Conservation (phyloP, 2,797 vertebrate genomes). For the Lateolabrax maculatus region DNA sequence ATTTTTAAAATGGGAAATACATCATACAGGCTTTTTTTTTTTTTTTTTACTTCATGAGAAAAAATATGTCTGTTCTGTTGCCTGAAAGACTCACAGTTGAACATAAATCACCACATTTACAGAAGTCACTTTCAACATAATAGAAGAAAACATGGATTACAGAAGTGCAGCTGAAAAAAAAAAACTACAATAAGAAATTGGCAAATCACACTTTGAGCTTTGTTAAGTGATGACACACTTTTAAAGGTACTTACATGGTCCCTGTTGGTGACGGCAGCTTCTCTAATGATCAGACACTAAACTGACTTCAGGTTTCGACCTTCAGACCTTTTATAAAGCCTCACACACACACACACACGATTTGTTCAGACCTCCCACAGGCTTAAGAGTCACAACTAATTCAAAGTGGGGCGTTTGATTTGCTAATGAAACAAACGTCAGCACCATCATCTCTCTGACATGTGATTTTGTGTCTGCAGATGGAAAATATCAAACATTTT, state of each 20-base stretch:
- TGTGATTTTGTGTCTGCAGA: conserved; percentile 29
- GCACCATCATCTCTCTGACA: conserved; percentile 44
- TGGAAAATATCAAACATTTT: conserved; percentile 40
- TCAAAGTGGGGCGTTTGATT: conserved; percentile 48
- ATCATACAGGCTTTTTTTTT: background rate
- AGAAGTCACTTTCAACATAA: background rate
- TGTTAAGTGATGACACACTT: background rate
- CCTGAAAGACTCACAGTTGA: background rate
- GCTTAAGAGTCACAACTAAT: conserved; percentile 26
- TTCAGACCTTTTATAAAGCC: conserved; percentile 76
- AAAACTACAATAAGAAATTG: background rate
- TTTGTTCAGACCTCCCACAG: conserved; percentile 40
- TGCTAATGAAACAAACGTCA: conserved; percentile 60
- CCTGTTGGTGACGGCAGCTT: conserved; percentile 48
- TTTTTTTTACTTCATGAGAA: no score
- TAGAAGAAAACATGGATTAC: background rate
- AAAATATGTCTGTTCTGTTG: no score
- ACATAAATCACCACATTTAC: background rate
- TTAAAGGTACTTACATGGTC: conserved; percentile 68
- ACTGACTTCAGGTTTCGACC: conserved; percentile 58
- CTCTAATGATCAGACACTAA: conserved; percentile 40
- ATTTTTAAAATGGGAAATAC: background rate
- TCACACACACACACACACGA: conserved; percentile 24
- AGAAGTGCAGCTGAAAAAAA: background rate
- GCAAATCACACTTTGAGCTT: background rate